These are phyloP conservation scores for Kobus ellipsiprymnus DNA, from an alignment of 2,113 vertebrate genomes.

Conservation along the genomic window DNA sequence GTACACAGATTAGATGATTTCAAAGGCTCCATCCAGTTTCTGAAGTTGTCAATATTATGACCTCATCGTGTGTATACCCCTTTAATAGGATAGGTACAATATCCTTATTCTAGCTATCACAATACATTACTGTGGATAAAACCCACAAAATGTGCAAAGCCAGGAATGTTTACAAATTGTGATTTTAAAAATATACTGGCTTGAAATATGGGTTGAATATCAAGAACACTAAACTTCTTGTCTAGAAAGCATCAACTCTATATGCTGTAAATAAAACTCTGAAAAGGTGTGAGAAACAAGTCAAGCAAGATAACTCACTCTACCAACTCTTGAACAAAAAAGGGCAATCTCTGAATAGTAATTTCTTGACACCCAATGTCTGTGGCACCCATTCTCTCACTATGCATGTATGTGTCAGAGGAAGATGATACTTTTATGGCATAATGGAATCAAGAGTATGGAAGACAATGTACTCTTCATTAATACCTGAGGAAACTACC, in stretches of 20 bases:
- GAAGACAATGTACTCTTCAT: not conserved
- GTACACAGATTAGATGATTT: not conserved
- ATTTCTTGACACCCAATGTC: not conserved
- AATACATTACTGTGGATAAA: not conserved
- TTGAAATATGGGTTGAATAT: not conserved
- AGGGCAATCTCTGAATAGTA: not conserved
- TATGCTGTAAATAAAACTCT: not conserved
- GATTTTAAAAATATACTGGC: not conserved
- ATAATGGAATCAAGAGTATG: not conserved
- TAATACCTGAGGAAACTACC: not conserved
- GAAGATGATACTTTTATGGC: not conserved
- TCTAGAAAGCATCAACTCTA: not conserved
- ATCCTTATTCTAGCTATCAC: not conserved
- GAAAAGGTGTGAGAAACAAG: not conserved
- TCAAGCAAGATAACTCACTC: not conserved
- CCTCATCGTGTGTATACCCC: not conserved
- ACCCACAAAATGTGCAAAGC: not conserved
- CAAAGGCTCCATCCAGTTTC: not conserved
- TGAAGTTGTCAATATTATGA: not conserved
- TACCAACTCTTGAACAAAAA: slow-evolving; percentile 16
- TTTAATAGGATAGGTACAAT: not conserved
- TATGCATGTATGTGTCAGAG: not conserved
- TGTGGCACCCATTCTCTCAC: not conserved
- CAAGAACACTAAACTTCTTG: not conserved
- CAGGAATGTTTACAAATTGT: not conserved